These are phyloP conservation scores for Diachrysia chrysitis DNA, from an alignment of 2,888 invertebrate genomes.

Conservation along the genomic window DNA sequence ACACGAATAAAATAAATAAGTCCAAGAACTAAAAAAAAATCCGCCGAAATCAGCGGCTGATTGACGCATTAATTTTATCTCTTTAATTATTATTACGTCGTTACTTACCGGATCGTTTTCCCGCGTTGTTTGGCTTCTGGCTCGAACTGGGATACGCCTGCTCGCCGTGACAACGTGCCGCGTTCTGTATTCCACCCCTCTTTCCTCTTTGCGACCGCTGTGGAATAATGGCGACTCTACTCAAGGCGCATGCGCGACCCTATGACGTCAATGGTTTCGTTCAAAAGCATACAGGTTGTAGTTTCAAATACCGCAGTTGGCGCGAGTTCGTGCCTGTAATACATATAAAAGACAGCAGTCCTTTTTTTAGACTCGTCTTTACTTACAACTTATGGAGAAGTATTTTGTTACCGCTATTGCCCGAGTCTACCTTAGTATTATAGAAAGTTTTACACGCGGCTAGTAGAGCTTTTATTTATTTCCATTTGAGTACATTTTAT, in stretches of 20 bases:
- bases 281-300: constrained; percentile 85
- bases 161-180: constrained; percentile 74
- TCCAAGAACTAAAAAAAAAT: constrained; percentile 28
- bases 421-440: neutral
- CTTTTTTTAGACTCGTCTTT: constrained; percentile 25
- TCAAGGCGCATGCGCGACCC: constrained; percentile 72
- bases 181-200: constrained; percentile 66
- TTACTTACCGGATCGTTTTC: constrained; percentile 79
- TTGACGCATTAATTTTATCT: constrained; percentile 49
- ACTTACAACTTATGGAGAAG: constrained; percentile 9
- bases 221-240: constrained; percentile 60
- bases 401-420: neutral
- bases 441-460: neutral
- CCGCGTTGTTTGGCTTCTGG: constrained; percentile 70
- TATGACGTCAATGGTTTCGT: constrained; percentile 88
- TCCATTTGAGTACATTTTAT: neutral
- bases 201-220: constrained; percentile 49
- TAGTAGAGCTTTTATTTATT: neutral
- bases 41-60: constrained; percentile 20
- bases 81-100: constrained; percentile 60
- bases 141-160: constrained; percentile 69
- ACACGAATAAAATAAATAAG: constrained; percentile 14
- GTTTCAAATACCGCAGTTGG: constrained; percentile 66
- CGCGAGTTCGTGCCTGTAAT: constrained; percentile 55
- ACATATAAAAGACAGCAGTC: constrained; percentile 34